phyloP scores from a whole-genome alignment of 2,797 vertebrate species.

The Liparis tanakae region DNA sequence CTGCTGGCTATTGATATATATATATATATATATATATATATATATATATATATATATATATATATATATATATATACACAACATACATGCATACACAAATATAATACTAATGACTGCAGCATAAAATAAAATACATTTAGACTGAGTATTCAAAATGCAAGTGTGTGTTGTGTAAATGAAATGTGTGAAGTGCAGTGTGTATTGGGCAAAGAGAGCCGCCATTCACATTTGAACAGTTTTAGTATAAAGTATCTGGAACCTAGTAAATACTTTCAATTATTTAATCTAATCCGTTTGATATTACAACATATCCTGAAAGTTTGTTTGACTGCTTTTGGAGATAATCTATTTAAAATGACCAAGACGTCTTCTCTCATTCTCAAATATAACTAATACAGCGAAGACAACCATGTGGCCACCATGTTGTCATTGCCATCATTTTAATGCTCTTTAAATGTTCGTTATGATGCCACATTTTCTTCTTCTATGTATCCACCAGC shows the following conservation, averaged over 20 bases:
- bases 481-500: neutral
- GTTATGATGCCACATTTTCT: conserved; percentile 21
- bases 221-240: neutral
- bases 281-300: neutral
- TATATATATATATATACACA: no score
- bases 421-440: conserved; percentile 4
- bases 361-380: neutral
- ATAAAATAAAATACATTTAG: no score
- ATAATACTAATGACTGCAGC: no score
- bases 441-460: conserved; percentile 15
- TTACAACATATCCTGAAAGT: neutral
- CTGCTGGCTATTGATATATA: no score
- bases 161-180: no score
- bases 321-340: conserved; percentile 12
- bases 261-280: neutral
- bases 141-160: no score
- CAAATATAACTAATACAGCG: neutral
- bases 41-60: no score
- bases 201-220: conserved; percentile 10
- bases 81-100: no score
- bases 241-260: neutral
- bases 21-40: no score
- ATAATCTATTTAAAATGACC: conserved; percentile 7
- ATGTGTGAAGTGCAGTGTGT: no score
- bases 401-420: neutral